Base-by-base conservation (phyloP, 2,888 invertebrate species). In the Nematopogon swammerdamellus region DNA sequence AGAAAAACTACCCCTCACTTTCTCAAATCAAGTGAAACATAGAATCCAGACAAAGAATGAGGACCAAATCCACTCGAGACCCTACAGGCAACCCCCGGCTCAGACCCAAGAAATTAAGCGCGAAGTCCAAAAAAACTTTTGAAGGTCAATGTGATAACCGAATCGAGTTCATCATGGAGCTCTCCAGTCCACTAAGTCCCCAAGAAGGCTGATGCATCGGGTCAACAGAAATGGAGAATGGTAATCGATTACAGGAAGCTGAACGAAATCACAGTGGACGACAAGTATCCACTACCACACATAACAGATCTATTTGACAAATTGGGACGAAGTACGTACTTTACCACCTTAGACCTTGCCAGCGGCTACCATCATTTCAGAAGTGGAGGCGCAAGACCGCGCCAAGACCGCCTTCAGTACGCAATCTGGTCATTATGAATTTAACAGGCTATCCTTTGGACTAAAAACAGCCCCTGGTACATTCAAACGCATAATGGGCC, bases 401-500 rank as follows among this genome's bases (percentile, higher is more conserved):
- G 49, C 52, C 19, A 68, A 67, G 60, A 68, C 67, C 10, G 67
- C 67, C 2, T 68, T 68, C 51, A 57, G 58, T 3, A 58, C 59
- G 10, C 59, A 57, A 25, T 47, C 52, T 8, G 67, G 63, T 19
- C 67, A 66, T 50, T 66, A 57, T 46, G 60, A 68, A 52, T 70
- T 58, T 48, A 54, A 51, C 6, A 49, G 64, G 18, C 62, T 68
- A 60, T 63, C 64, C 0, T 63, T 67, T 53, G 68, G 68, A 2
- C 53, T 69, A 18, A 61, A 61, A 55, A 64, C 62, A 49, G 67
- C 69, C 1, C 70, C 71, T 1, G 61, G 63, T 1, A 67, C 67
- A 0, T 68, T 71, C 48, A 68, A 68, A 55, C 47, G 66, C 3
- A 51, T 64, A 0, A 64, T 63, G 63, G 55, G 62, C 44, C 53